phyloP scores from a whole-genome alignment of 2,888 invertebrate species.

The Norana najaformis region DNA sequence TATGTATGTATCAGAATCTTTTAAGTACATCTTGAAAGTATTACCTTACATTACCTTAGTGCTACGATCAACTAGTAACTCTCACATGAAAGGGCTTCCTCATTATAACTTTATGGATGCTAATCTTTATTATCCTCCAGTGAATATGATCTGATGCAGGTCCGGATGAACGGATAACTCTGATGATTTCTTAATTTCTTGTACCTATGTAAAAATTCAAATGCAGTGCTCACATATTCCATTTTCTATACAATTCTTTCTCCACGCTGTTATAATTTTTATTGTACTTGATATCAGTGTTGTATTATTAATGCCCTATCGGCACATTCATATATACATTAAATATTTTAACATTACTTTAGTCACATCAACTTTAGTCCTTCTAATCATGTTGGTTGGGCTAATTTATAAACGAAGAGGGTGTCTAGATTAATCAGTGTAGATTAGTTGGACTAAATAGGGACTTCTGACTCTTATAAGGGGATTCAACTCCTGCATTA shows the following conservation, averaged over 20 bases:
- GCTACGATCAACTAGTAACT: conserved; percentile 72
- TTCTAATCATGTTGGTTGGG: conserved; percentile 67
- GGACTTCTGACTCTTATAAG: conserved; percentile 46
- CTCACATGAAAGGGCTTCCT: conserved; percentile 50
- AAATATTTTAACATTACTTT: too few species aligned
- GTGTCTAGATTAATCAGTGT: conserved; percentile 67
- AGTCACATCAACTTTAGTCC: conserved; percentile 59
- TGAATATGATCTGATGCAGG: conserved; percentile 33
- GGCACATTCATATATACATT: too few species aligned
- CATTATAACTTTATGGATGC: conserved; percentile 39
- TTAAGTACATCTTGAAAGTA: too few species aligned
- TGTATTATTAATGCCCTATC: too few species aligned
- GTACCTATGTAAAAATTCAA: conserved; percentile 25
- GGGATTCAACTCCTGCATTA: conserved; percentile 43
- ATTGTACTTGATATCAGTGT: too few species aligned
- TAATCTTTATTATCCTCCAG: conserved; percentile 14
- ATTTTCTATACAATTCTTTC: too few species aligned
- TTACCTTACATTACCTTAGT: too few species aligned
- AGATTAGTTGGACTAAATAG: conserved; percentile 46
- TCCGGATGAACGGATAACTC: conserved; percentile 47
- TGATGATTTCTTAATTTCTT: conserved; percentile 43
- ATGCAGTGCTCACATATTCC: conserved; percentile 48
- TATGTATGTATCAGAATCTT: too few species aligned
- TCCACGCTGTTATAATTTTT: too few species aligned
- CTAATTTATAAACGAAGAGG: conserved; percentile 68